Evolutionary conservation across 2,888 invertebrate genomes (phyloP).

Genomic region (Lithophane ornitopus): DNA sequence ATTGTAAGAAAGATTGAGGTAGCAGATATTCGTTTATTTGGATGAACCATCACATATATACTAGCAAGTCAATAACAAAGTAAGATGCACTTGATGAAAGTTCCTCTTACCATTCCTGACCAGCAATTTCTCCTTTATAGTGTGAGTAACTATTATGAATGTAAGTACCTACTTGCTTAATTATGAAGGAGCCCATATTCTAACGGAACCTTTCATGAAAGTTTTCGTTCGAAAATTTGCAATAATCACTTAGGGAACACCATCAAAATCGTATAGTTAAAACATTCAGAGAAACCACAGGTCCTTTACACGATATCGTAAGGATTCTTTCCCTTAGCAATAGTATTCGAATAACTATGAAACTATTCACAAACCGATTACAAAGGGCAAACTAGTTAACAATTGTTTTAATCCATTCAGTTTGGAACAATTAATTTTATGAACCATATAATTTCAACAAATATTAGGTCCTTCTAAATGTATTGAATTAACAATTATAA

Average conservation of each 20-base stretch:
- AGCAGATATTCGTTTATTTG: constrained; percentile 14
- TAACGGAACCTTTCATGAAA: neutral
- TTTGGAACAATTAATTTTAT: constrained; percentile 18
- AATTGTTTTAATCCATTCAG: constrained; percentile 36
- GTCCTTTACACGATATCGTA: neutral
- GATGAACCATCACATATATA: neutral
- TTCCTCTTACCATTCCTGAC: neutral
- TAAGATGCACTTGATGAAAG: neutral
- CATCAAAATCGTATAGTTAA: neutral
- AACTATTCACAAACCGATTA: constrained; percentile 25
- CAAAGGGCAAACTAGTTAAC: constrained; percentile 20
- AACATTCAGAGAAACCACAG: neutral
- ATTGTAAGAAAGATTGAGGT: neutral
- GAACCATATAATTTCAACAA: constrained; percentile 10
- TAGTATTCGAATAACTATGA: neutral
- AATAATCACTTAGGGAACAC: neutral
- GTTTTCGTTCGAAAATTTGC: neutral
- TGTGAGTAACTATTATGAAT: neutral
- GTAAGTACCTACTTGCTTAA: neutral
- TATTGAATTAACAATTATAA: constrained; percentile 33
- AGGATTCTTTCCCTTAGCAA: neutral
- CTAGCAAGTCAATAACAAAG: neutral
- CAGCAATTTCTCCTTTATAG: neutral
- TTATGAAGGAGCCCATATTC: neutral
- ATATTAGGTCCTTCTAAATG: constrained; percentile 16